A percentile compares a stretch with the other conserved stretches of the same genome.
These are phyloP conservation scores for Phataginus tricuspis DNA, from an alignment of 2,797 vertebrate species.

Conservation along the genomic window DNA sequence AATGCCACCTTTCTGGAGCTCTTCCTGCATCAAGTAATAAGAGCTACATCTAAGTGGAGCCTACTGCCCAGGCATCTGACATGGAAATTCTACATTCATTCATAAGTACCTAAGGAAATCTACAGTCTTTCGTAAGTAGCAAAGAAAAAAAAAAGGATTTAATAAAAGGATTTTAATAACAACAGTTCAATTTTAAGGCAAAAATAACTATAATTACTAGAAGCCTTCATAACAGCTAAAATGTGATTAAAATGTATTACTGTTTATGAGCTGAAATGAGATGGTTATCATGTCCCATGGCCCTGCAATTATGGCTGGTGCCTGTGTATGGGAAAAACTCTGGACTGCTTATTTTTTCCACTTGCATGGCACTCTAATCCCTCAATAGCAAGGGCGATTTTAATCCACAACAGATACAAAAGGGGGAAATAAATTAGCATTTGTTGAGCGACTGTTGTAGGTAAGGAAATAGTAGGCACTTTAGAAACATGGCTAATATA, in stretches of 20 bases:
- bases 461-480: not conserved
- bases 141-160: constrained; percentile 33
- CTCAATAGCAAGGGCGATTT: not conserved
- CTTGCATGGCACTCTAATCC: not conserved
- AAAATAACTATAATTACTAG: constrained; percentile 77
- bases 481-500: not conserved
- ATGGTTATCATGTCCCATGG: not conserved
- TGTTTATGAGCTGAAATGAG: constrained; percentile 30
- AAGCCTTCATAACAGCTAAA: constrained; percentile 69
- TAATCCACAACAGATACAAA: not conserved
- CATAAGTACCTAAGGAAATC: constrained; percentile 41
- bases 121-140: too few relatives aligned
- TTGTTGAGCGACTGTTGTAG: not conserved
- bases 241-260: constrained; percentile 72
- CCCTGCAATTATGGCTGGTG: not conserved
- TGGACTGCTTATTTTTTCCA: not conserved
- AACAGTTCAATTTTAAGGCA: constrained; percentile 75
- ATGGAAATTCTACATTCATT: constrained; percentile 44
- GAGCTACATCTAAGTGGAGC: not conserved
- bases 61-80: not conserved
- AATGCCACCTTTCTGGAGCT: not conserved
- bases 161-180: constrained; percentile 75
- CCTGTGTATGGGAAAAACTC: accelerated
- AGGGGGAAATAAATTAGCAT: not conserved
- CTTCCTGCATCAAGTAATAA: not conserved